phyloP scores from a whole-genome alignment of 2,797 vertebrate species.

The Sphenodon punctatus region DNA sequence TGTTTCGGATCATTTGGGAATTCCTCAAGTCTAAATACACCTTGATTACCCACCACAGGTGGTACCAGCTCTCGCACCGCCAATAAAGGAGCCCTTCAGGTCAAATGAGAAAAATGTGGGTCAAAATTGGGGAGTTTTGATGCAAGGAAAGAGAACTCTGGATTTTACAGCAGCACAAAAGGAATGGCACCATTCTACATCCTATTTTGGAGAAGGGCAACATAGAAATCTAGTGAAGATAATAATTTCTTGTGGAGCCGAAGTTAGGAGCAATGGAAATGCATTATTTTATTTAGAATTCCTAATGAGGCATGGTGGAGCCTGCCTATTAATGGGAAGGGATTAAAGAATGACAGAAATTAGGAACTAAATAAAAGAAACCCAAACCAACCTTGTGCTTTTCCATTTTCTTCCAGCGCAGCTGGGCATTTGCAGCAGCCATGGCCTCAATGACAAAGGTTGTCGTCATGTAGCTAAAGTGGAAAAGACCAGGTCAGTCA shows the following conservation, averaged over 20 bases:
- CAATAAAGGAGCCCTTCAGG: neutral
- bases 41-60: constrained; percentile 38
- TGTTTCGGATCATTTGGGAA: constrained; percentile 41
- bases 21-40: constrained; percentile 30
- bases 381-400: constrained; percentile 83
- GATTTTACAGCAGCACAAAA: constrained; percentile 50
- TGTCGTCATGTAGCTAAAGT: constrained; percentile 91
- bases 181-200: constrained; percentile 38
- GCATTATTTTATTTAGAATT: constrained; percentile 38
- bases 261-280: constrained; percentile 49
- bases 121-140: constrained; percentile 44
- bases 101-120: constrained; percentile 42
- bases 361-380: neutral
- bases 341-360: neutral
- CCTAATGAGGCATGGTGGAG: constrained; percentile 23
- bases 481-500: neutral
- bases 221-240: too few species aligned
- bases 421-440: constrained; percentile 95
- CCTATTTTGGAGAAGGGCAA: too few species aligned
- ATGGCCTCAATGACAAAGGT: constrained; percentile 98
- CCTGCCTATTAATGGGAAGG: constrained; percentile 2
- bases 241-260: too few species aligned
- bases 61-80: constrained; percentile 29
- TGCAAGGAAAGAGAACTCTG: constrained; percentile 22
- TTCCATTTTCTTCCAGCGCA: constrained; percentile 93